phyloP scores from a whole-genome alignment of 2,888 invertebrate genomes.

The Anthoptus insignis region DNA sequence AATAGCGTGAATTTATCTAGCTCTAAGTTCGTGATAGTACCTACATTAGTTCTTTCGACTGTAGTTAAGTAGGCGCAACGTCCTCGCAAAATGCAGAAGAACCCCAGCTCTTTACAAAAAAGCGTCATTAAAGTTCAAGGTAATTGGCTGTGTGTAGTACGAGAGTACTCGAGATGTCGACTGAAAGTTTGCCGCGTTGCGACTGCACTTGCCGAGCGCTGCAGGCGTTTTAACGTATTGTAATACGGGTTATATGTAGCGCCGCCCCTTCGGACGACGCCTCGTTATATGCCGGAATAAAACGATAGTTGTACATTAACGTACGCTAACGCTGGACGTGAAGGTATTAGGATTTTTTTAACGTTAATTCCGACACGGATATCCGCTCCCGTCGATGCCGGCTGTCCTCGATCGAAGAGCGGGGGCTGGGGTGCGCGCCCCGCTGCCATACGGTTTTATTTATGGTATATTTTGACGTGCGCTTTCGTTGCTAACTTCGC shows the following conservation, averaged over 20 bases:
- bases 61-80: slow-evolving; percentile 39
- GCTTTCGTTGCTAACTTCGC: slow-evolving; percentile 80
- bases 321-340: slow-evolving; percentile 62
- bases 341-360: slow-evolving; percentile 60
- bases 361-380: slow-evolving; percentile 60
- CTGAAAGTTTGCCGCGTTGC: slow-evolving; percentile 59
- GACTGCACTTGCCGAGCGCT: slow-evolving; percentile 68
- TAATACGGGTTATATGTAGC: slow-evolving; percentile 68
- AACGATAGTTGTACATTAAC: slow-evolving; percentile 63
- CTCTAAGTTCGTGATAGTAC: slow-evolving; percentile 3
- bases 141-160: slow-evolving; percentile 69
- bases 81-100: slow-evolving; percentile 49
- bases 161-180: slow-evolving; percentile 64
- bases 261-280: slow-evolving; percentile 57
- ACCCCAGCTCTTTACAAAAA: slow-evolving; percentile 63
- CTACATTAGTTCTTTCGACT: slow-evolving; percentile 22
- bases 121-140: slow-evolving; percentile 71
- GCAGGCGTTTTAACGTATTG: slow-evolving; percentile 77
- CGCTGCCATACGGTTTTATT: slow-evolving; percentile 77
- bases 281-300: slow-evolving; percentile 55
- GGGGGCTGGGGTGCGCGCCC: slow-evolving; percentile 68
- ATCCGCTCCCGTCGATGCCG: slow-evolving; percentile 58
- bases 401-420: slow-evolving; percentile 61
- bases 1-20: not conserved
- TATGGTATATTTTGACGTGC: slow-evolving; percentile 86